These are phyloP conservation scores for Anneissia japonica DNA, from an alignment of 35 echinoderm and acorn worm genomes.

Conservation along the genomic window DNA sequence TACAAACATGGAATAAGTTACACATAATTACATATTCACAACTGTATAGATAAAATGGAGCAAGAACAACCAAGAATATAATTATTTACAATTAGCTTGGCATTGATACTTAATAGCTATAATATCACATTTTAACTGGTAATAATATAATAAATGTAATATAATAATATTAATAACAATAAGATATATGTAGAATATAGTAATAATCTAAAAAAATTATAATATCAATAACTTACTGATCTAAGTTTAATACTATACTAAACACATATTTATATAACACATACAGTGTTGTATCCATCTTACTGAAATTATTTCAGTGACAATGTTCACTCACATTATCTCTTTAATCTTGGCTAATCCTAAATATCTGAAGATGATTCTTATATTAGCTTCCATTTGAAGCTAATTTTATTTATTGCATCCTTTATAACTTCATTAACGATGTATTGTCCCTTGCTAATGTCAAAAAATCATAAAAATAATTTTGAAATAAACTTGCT, in stretches of 20 bases:
- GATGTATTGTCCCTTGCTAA: no score
- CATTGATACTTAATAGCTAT: neutral
- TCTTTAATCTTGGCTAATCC: no score
- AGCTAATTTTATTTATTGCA: neutral
- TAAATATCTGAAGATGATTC: no score
- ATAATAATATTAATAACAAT: neutral
- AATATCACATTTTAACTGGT: no score
- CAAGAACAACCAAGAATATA: neutral
- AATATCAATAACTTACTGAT: neutral
- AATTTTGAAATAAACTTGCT: no score
- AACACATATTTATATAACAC: neutral
- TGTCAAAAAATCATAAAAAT: no score
- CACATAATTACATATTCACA: neutral
- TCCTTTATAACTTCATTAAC: neutral
- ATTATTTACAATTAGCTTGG: neutral
- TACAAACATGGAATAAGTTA: neutral
- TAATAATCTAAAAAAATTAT: neutral
- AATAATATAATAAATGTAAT: constrained; percentile 3
- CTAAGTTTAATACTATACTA: neutral
- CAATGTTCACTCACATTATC: no score
- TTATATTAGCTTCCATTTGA: no score
- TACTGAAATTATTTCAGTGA: no score
- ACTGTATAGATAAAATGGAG: neutral
- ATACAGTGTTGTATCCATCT: no score
- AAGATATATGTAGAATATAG: no score